Percentiles rank a stretch among this genome's conserved stretches.
phyloP scores from a whole-genome alignment of 2,888 invertebrate genomes.

The Xanthia icteritia region DNA sequence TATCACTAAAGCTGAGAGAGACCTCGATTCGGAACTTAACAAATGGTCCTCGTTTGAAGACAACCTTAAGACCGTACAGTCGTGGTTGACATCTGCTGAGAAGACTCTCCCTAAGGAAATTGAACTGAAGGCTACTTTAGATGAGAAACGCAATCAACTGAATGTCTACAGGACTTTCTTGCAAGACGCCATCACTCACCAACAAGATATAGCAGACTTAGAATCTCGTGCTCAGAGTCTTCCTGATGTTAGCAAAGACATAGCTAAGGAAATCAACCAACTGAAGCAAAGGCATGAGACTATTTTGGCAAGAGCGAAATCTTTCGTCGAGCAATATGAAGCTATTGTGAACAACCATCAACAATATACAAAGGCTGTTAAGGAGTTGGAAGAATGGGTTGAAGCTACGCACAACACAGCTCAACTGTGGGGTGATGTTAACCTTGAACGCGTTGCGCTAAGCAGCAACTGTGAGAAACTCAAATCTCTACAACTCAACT shows the following conservation, averaged over 20 bases:
- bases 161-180: constrained; percentile 95
- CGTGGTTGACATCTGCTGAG: constrained; percentile 95
- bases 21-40: constrained; percentile 95
- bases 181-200: constrained; percentile 95
- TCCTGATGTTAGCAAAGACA: constrained; percentile 94
- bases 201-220: constrained; percentile 95
- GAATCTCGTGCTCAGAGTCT: constrained; percentile 95
- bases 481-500: constrained; percentile 93
- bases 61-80: constrained; percentile 93
- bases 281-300: constrained; percentile 93
- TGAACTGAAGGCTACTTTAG: constrained; percentile 95
- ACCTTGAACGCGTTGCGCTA: constrained; percentile 95
- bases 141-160: constrained; percentile 97
- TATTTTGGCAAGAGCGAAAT: constrained; percentile 93
- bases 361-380: constrained; percentile 96
- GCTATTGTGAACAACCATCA: constrained; percentile 97
- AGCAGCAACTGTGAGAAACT: constrained; percentile 96
- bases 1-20: constrained; percentile 94
- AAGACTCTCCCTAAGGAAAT: constrained; percentile 94
- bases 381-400: constrained; percentile 96
- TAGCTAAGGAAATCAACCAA: constrained; percentile 92
- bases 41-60: constrained; percentile 98
- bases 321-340: constrained; percentile 96
- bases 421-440: constrained; percentile 95
- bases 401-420: constrained; percentile 96